Evolutionary conservation across 2,888 invertebrate genomes (phyloP), one percentile per base, ranked within the genome.

Genomic region (Gastrophysa polygoni): DNA sequence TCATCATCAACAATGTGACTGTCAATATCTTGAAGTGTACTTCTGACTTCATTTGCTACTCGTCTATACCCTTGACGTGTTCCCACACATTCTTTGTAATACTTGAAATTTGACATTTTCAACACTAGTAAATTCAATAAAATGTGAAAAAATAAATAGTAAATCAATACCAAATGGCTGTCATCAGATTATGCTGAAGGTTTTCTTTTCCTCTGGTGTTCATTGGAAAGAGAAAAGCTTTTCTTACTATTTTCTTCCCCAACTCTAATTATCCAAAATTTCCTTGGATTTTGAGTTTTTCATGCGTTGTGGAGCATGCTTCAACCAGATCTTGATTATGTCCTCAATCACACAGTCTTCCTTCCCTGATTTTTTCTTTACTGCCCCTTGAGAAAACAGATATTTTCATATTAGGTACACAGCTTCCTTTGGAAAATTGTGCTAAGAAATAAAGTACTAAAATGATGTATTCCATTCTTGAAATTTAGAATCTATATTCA

Each of bases 21-120:
- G 18, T 38, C 18, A 32, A 52, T 52, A 52, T 8, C 34, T 52
- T 34, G 32, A 34, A 34, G 20, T n/a, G 32, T 52, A 52, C 52
- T 43, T 52, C 21, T 52, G 18, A 38, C 20, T 34, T 52, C 34
- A 18, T 20, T 34, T 34, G 38, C 32, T 17, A 52, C 52, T 34
- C 38, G 18, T 34, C 52, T 52, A 38, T 52, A 52, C 52, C 32
- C 18, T 20, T 52, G 52, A 34, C 52, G 52, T 34, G 32, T 52
- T 34, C 34, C 52, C 21, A 20, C 52, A 34, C 7, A 34, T 52
- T 52, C 43, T 38, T 52, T 52, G 5, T 52, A 52, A 52, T 52
- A 43, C 18, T 52, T 48, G 24, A 48, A 48, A 20, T 48, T 52
- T 52, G 43, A 52, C 43, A 34, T 52, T 34, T 34, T 34, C 4